phyloP scores from a whole-genome alignment of 2,888 invertebrate species.

The Amiota minor region DNA sequence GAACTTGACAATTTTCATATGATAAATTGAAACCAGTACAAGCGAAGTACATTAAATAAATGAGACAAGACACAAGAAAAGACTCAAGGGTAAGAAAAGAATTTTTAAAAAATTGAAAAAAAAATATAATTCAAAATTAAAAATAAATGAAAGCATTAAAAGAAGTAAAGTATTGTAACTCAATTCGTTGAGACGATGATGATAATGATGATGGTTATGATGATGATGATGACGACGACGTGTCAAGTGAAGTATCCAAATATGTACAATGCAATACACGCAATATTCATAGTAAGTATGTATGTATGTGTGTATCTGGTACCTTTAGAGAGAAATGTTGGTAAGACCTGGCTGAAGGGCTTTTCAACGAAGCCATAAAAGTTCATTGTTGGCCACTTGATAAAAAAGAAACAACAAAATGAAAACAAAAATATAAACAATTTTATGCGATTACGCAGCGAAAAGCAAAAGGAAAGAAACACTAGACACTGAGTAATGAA shows the following conservation, averaged over 20 bases:
- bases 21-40: slow-evolving; percentile 16
- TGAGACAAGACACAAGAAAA: not conserved
- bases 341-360: not conserved
- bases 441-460: slow-evolving; percentile 30
- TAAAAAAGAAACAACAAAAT: not conserved
- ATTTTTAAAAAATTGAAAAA: too few relatives aligned
- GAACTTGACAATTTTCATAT: slow-evolving; percentile 4
- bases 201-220: not conserved
- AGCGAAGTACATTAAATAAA: too few relatives aligned
- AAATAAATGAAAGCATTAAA: not conserved
- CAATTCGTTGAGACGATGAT: not conserved
- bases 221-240: too few relatives aligned
- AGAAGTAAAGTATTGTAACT: slow-evolving; percentile 9
- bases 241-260: too few relatives aligned
- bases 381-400: not conserved
- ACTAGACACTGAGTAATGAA: not conserved
- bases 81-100: not conserved
- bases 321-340: too few relatives aligned
- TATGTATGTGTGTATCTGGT: too few relatives aligned
- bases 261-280: too few relatives aligned
- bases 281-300: too few relatives aligned
- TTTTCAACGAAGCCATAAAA: slow-evolving; percentile 21
- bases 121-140: not conserved
- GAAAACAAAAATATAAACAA: slow-evolving; percentile 15
- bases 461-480: not conserved